phyloP scores from a whole-genome alignment of 2,888 invertebrate genomes.

The Lomographa bimaculata region DNA sequence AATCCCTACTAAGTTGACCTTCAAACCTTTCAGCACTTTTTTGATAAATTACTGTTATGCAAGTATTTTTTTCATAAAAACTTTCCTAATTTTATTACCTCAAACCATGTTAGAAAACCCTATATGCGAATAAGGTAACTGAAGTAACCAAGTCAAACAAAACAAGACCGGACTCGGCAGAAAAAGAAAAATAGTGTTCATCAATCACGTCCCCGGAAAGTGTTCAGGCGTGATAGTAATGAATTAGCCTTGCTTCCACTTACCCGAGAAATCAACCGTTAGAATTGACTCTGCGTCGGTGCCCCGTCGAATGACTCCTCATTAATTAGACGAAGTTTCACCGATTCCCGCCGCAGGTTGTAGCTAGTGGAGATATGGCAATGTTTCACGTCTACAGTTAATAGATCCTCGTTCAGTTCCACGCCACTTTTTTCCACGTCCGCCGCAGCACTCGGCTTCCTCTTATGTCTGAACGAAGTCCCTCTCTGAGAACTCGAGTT shows the following conservation, averaged over 20 bases:
- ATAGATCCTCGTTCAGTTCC: slow-evolving; percentile 70
- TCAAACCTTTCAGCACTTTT: no score
- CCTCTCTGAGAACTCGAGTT: slow-evolving; percentile 81
- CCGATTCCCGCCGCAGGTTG: slow-evolving; percentile 73
- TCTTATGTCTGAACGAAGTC: slow-evolving; percentile 77
- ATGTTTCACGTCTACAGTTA: slow-evolving; percentile 75
- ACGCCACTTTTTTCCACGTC: slow-evolving; percentile 84
- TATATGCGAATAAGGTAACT: neutral
- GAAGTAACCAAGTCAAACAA: slow-evolving; percentile 4
- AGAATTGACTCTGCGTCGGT: slow-evolving; percentile 76
- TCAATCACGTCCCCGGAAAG: slow-evolving; percentile 6
- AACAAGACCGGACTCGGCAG: neutral
- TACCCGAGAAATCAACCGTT: slow-evolving; percentile 72
- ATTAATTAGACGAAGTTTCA: slow-evolving; percentile 72
- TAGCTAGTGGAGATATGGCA: slow-evolving; percentile 79
- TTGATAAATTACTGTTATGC: no score
- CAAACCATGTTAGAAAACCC: neutral
- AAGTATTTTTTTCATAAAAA: no score
- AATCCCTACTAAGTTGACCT: no score
- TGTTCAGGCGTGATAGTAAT: slow-evolving; percentile 16
- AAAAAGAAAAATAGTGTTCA: slow-evolving; percentile 6
- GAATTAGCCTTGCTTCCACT: slow-evolving; percentile 34
- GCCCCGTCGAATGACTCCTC: slow-evolving; percentile 76
- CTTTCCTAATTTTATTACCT: no score
- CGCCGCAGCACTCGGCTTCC: slow-evolving; percentile 84